Conservation (phyloP, 2,888 invertebrate genomes). For the Xestia ashworthii region DNA sequence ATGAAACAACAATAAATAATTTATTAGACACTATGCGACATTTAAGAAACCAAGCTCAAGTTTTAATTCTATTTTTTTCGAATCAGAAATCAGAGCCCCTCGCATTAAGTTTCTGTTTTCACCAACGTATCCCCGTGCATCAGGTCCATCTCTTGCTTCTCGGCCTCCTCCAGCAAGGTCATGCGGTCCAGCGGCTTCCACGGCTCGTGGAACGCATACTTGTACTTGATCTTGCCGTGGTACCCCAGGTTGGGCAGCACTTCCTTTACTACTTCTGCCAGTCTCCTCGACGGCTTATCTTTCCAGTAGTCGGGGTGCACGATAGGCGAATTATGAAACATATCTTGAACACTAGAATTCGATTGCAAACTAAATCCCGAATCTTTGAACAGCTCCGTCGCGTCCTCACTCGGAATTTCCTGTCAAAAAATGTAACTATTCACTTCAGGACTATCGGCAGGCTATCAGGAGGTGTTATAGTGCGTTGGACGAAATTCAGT, state of each 20-base stretch:
- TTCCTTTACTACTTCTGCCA: slow-evolving; percentile 67
- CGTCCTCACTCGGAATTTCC: slow-evolving; percentile 77
- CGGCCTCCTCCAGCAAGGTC: slow-evolving; percentile 80
- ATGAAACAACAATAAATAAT: slow-evolving; percentile 38
- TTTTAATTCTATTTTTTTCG: slow-evolving; percentile 30
- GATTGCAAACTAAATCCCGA: slow-evolving; percentile 62
- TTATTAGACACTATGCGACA: slow-evolving; percentile 72
- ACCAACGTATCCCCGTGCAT: slow-evolving; percentile 43
- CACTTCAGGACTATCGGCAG: slow-evolving; percentile 62
- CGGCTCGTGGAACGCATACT: slow-evolving; percentile 87
- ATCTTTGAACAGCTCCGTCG: slow-evolving; percentile 70
- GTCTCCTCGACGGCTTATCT: slow-evolving; percentile 71
- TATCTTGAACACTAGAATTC: slow-evolving; percentile 70
- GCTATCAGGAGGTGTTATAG: slow-evolving; percentile 67
- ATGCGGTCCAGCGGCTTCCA: slow-evolving; percentile 85
- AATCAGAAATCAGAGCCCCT: slow-evolving; percentile 79
- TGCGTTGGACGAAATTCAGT: slow-evolving; percentile 85
- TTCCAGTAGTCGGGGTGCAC: slow-evolving; percentile 84
- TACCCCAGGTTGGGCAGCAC: slow-evolving; percentile 80
- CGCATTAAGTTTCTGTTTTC: slow-evolving; percentile 59
- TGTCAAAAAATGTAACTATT: slow-evolving; percentile 82
- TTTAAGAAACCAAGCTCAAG: slow-evolving; percentile 34
- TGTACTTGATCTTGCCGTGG: slow-evolving; percentile 83
- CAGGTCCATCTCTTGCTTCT: slow-evolving; percentile 74
- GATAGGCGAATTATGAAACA: slow-evolving; percentile 80